Conservation (phyloP, 2,888 invertebrate species). For the Alentia gelatinosa region DNA sequence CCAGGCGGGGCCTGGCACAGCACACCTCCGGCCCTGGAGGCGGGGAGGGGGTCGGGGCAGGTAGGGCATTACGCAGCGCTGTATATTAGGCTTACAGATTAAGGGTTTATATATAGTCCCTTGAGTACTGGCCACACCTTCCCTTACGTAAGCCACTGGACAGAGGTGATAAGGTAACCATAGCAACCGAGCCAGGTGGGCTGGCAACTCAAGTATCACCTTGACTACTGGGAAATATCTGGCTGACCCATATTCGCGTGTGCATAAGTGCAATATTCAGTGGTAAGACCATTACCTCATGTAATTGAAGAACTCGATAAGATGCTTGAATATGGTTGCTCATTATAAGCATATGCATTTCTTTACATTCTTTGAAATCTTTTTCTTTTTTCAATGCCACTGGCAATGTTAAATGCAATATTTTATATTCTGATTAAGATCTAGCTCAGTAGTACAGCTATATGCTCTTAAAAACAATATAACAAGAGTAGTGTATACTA, state of each 20-base stretch:
- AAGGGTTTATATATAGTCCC: conserved; percentile 26
- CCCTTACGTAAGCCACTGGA: background rate
- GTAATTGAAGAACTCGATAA: too few species aligned
- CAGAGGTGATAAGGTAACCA: conserved; percentile 39
- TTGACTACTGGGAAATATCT: background rate
- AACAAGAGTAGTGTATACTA: too few species aligned
- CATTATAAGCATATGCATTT: too few species aligned
- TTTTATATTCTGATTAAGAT: too few species aligned
- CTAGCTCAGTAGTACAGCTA: too few species aligned
- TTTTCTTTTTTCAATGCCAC: too few species aligned
- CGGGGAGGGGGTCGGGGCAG: background rate
- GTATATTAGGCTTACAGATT: conserved; percentile 47
- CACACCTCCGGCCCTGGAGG: background rate
- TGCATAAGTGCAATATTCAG: background rate
- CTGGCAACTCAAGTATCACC: background rate
- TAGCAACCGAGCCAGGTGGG: conserved; percentile 25
- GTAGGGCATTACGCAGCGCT: conserved; percentile 32
- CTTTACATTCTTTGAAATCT: too few species aligned
- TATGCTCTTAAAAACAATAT: too few species aligned
- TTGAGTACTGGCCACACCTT: background rate
- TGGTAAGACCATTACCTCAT: too few species aligned
- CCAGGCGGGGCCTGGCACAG: background rate
- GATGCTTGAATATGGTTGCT: too few species aligned
- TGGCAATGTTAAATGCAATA: too few species aligned
- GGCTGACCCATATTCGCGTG: background rate